phyloP scores from a whole-genome alignment of 2,113 vertebrate species.

The Agapornis roseicollis region DNA sequence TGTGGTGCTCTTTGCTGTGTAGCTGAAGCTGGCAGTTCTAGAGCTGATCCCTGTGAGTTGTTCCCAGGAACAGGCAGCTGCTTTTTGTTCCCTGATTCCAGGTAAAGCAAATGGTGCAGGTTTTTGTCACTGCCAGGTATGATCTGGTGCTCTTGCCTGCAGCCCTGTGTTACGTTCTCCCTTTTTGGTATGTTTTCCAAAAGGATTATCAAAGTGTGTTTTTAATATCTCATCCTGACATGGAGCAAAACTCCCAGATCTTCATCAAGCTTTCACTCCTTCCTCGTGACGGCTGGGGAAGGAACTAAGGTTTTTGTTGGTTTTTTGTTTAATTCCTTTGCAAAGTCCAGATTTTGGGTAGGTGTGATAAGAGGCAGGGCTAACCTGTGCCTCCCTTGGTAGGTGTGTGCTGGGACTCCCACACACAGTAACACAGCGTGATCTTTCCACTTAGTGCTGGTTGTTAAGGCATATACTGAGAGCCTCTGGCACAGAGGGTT shows the following conservation, averaged over 20 bases:
- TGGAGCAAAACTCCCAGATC: background rate
- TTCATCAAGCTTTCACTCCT: background rate
- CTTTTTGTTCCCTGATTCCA: constrained; percentile 40
- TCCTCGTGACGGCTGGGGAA: background rate
- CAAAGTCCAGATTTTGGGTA: background rate
- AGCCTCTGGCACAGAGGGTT: background rate
- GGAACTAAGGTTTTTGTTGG: background rate
- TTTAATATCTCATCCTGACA: background rate
- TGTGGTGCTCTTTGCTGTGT: background rate
- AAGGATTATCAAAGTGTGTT: background rate
- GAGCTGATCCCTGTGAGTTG: background rate
- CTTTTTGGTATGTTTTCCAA: background rate
- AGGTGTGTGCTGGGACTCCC: background rate
- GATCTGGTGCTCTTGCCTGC: background rate
- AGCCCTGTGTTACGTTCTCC: background rate
- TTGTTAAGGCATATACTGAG: background rate
- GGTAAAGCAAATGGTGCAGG: background rate
- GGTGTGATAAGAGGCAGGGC: background rate
- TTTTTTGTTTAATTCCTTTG: background rate
- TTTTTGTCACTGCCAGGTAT: constrained; percentile 25
- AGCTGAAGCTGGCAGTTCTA: background rate
- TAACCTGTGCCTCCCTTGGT: background rate
- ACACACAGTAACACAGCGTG: background rate
- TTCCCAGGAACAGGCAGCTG: constrained; percentile 15
- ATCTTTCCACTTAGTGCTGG: background rate